A percentile compares a stretch with the other conserved stretches of the same genome.
These are phyloP conservation scores for Forbesichthys papilliferus DNA, from an alignment of 2,113 vertebrate species.

Conservation along the genomic window DNA sequence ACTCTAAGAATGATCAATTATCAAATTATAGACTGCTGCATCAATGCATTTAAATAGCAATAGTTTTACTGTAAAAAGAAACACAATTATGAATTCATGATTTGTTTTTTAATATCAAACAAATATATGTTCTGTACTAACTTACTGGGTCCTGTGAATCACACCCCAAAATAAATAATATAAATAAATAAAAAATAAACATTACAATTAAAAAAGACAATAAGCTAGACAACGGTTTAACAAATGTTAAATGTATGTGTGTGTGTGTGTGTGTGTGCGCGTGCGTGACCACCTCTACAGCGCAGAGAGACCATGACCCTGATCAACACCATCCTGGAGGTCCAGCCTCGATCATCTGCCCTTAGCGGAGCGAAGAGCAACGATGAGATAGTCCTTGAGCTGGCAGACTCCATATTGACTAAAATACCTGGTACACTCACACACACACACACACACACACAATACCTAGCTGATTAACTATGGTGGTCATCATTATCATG, in stretches of 20 bases:
- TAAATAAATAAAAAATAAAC: too few relatives aligned
- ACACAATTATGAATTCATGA: too few relatives aligned
- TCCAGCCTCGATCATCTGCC: constrained; percentile 76
- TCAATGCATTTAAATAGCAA: too few relatives aligned
- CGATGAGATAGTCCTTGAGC: constrained; percentile 77
- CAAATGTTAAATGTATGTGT: background rate
- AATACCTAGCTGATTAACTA: background rate
- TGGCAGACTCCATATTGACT: constrained; percentile 70
- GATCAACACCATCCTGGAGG: constrained; percentile 77
- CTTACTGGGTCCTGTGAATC: too few relatives aligned
- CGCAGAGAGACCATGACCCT: constrained; percentile 78
- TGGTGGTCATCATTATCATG: too few relatives aligned
- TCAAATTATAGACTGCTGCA: too few relatives aligned
- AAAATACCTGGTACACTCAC: constrained; percentile 71
- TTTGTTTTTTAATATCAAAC: too few relatives aligned
- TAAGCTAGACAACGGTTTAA: background rate
- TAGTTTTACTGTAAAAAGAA: too few relatives aligned
- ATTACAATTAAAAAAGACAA: too few relatives aligned
- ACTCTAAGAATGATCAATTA: too few relatives aligned
- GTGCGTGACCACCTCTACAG: constrained; percentile 43
- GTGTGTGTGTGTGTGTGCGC: background rate
- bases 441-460: background rate
- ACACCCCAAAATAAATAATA: too few relatives aligned
- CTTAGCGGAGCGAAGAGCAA: constrained; percentile 77
- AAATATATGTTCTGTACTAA: too few relatives aligned